Base-by-base conservation (phyloP, 2,113 vertebrate genomes). In the Corythaeola cristata region DNA sequence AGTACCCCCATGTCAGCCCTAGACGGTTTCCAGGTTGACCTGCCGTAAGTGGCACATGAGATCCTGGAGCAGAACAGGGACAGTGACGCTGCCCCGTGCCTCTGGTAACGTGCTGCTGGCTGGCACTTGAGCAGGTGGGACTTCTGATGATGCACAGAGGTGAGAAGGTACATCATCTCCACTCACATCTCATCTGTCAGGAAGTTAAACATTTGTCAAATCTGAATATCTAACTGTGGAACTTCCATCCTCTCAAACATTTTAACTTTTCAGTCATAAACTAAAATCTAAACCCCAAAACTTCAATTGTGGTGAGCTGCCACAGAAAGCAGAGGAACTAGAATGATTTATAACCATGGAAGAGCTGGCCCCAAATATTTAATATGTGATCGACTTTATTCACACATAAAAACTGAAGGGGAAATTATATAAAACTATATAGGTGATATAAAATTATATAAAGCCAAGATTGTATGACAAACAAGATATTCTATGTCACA, bases 81-180 rank as follows among this genome's bases (percentile, higher is more conserved):
- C 15, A 28, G n/a, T 0, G 5, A 8, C 32, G 60, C 56, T 59
- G 41, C 10, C 30, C 62, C 0, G 1, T 37, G 26, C 9, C 53
- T 62, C 35, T 24, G 12, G 45, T 3, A 60, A 32, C 1, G 0
- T 41, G 55, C 22, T 53, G 74, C 58, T 69, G 82, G 21, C 7
- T 15, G 33, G 53, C 16, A 37, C 23, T n/a, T 58, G 6, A 30
- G 32, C 8, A 11, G 21, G 26, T 56, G 41, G 39, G 45, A 44
- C 67, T 39, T 64, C 13, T 0, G 2, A 4, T 11, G 56, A 19
- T 33, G 72, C 35, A 22, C 63, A 56, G 45, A 20, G 20, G 21
- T 39, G 59, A 33, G 63, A 62, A 67, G 9, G 8, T 8, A 11
- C 8, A 9, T 11, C 37, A 26, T 15, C 59, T 49, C 55, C 30